Evolutionary conservation across 2,113 vertebrate genomes (phyloP), one percentile per base, ranked within the genome.

Genomic region (Pterocles burchelli): DNA sequence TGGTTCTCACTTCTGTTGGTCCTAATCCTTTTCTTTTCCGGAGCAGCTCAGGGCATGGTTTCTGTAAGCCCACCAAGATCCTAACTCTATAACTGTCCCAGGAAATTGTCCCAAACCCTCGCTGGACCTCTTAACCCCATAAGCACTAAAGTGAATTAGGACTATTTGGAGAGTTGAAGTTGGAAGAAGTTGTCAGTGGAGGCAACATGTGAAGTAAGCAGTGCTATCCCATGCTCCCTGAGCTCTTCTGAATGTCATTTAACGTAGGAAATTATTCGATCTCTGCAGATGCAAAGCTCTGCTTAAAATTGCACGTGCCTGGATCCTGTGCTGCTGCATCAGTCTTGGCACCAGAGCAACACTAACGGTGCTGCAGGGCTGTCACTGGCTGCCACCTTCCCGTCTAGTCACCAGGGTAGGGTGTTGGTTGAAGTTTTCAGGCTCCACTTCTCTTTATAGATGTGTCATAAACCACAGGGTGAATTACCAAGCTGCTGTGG

Each of bases 371-470:
- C 46, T 58, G 43, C 34, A 36, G 24, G 3, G 29, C 8, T 70
- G 7, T 76, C 4, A 4, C 14, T 22, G 8, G 4, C 17, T 49
- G 24, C 0, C 1, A 34, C 26, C 24, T 85, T 55, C 14, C 48
- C 43, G 45, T 25, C 34, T 28, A 31, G 31, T 72, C 25, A 55
- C 18, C 18, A 17, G 7, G 7, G 5, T 49, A 41, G 52, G 34
- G 6, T 12, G 11, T 8, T 89, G 38, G 49, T 52, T 82, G 41
- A 48, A 33, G 9, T 68, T 78, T 94, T 49, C 24, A 68, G 21
- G 10, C 61, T 88, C 85, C 26, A 4, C 19, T 67, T 36, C 1
- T 16, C 49, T 49, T 76, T 91, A 82, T 20, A 54, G 28, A 19
- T 24, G 11, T 49, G 9, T 52, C 11, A 11, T 45, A 45, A 79